Evolutionary conservation across 2,888 invertebrate genomes (phyloP).

Genomic region (Tipula vernalis): DNA sequence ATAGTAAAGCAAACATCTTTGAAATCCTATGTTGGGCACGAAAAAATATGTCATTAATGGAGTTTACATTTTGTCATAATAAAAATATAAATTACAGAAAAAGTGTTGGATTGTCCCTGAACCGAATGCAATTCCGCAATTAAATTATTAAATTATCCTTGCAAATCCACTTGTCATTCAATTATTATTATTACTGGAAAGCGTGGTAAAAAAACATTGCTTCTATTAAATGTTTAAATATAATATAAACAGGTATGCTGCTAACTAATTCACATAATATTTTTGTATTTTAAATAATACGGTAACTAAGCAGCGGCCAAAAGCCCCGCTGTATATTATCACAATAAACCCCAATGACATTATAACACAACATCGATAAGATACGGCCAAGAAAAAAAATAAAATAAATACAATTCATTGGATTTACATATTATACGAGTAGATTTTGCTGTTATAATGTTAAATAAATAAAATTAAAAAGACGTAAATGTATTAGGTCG

Average conservation of each 20-base stretch:
- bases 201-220: not conserved
- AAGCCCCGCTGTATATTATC: not conserved
- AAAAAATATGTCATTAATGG: too few species aligned
- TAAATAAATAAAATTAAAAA: not conserved
- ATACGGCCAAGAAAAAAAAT: not conserved
- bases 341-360: not conserved
- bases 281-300: not conserved
- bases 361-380: not conserved
- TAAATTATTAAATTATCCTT: not conserved
- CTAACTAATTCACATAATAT: not conserved
- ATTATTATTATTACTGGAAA: not conserved
- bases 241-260: not conserved
- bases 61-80: too few species aligned
- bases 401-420: too few species aligned
- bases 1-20: too few species aligned
- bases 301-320: not conserved
- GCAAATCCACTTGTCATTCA: not conserved
- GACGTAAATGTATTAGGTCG: not conserved
- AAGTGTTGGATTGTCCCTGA: not conserved
- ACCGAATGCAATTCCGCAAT: not conserved
- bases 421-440: not conserved
- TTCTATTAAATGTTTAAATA: not conserved
- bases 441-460: not conserved
- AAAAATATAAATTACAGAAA: too few species aligned
- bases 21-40: too few species aligned